Evolutionary conservation across 1,140 invertebrate genomes (phyloP).

Genomic region (Calosoma granatense): DNA sequence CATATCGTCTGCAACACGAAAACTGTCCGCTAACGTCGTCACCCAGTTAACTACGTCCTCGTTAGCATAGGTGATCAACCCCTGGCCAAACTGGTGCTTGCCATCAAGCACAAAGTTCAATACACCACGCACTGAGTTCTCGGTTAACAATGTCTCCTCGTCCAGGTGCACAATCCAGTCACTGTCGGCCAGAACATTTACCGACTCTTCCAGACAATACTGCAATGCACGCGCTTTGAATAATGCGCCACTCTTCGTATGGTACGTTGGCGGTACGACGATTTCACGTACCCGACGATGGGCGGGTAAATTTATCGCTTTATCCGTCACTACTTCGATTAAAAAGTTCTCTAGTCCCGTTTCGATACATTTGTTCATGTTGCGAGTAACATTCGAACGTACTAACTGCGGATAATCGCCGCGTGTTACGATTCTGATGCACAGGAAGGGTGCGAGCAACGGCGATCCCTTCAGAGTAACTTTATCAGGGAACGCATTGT

Average conservation of each 20-base stretch:
- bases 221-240: conserved; percentile 95
- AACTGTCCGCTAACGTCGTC: conserved; percentile 92
- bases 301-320: conserved; percentile 61
- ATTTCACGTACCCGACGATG: conserved; percentile 68
- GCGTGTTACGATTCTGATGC: conserved; percentile 88
- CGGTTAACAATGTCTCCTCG: conserved; percentile 92
- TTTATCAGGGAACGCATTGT: conserved; percentile 92
- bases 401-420: conserved; percentile 92
- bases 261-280: conserved; percentile 76
- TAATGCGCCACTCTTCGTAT: conserved; percentile 80
- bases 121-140: conserved; percentile 83
- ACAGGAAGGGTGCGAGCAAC: conserved; percentile 87
- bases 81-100: conserved; percentile 94
- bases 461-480: conserved; percentile 83
- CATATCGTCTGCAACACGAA: conserved; percentile 94
- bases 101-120: conserved; percentile 93
- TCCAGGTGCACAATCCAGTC: conserved; percentile 98
- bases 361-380: conserved; percentile 81
- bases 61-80: conserved; percentile 95
- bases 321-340: conserved; percentile 95
- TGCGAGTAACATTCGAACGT: conserved; percentile 75
- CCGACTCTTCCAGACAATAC: conserved; percentile 87
- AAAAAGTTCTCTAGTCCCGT: conserved; percentile 93
- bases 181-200: conserved; percentile 76
- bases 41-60: conserved; percentile 95